These are phyloP conservation scores for Caenorhabditis sp. DNA, from an alignment of 2,888 invertebrate species.

Conservation along the genomic window DNA sequence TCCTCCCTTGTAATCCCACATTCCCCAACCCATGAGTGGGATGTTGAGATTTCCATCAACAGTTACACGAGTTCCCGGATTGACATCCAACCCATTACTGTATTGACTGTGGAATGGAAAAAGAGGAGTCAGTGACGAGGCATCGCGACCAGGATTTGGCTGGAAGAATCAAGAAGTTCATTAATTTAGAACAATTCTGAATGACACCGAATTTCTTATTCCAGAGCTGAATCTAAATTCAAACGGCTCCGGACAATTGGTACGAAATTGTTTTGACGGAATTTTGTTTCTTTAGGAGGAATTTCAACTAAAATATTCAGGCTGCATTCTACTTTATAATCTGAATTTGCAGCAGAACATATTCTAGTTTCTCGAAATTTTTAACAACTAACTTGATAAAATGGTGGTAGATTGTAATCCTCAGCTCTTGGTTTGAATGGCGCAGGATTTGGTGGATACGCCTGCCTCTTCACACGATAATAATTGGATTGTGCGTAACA, in stretches of 20 bases:
- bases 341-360: no score
- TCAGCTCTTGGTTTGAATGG: constrained; percentile 58
- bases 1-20: constrained; percentile 65
- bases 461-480: constrained; percentile 45
- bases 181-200: no score
- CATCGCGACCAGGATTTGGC: constrained; percentile 65
- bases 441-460: constrained; percentile 64
- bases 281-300: no score
- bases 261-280: no score
- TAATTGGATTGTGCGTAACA: constrained; percentile 11
- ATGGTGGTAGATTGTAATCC: constrained; percentile 64
- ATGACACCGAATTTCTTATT: no score
- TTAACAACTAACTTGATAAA: constrained; percentile 55
- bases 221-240: no score
- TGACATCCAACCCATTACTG: constrained; percentile 63
- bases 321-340: no score
- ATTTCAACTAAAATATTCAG: no score
- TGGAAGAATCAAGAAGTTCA: constrained; percentile 20
- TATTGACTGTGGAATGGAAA: constrained; percentile 64
- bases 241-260: no score
- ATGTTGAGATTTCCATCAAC: constrained; percentile 65
- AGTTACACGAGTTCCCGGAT: constrained; percentile 61
- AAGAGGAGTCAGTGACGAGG: constrained; percentile 58
- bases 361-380: no score
- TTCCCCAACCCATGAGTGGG: constrained; percentile 64